A percentile compares a stretch with the other conserved stretches of the same genome.
phyloP scores from a whole-genome alignment of 2,113 vertebrate species.

The Ceyx margarethae region DNA sequence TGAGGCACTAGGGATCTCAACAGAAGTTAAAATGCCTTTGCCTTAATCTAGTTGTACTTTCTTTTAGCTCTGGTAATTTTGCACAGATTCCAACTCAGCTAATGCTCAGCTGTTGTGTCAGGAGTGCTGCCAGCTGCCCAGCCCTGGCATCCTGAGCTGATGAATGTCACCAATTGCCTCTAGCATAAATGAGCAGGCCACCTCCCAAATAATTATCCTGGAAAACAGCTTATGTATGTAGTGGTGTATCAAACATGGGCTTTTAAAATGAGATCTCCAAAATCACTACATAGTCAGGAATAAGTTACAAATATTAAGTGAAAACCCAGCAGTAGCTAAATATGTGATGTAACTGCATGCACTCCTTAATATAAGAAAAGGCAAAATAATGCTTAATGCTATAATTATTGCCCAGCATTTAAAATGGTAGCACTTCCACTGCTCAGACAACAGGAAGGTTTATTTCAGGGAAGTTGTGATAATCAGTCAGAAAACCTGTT shows the following conservation, averaged over 20 bases:
- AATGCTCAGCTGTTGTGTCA: constrained; percentile 40
- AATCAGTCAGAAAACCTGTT: not conserved
- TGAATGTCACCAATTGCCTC: constrained; percentile 28
- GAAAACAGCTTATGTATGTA: not conserved
- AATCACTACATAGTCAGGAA: not conserved
- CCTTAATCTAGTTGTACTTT: not conserved
- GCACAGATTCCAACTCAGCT: not conserved
- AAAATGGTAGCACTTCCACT: not conserved
- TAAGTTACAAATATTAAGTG: not conserved
- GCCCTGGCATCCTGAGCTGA: not conserved
- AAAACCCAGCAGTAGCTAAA: not conserved
- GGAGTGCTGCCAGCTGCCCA: constrained; percentile 13
- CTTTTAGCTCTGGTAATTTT: not conserved
- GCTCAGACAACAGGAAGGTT: not conserved
- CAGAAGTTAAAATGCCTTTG: constrained; percentile 3
- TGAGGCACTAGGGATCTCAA: not conserved
- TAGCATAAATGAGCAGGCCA: not conserved
- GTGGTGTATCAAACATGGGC: not conserved
- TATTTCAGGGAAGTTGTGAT: not conserved
- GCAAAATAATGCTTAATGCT: not conserved
- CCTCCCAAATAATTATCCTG: not conserved
- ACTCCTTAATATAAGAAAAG: not conserved
- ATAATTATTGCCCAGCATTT: not conserved
- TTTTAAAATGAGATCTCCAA: not conserved
- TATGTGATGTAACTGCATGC: not conserved